A percentile compares a stretch with the other conserved stretches of the same genome.
Evolutionary conservation across 92 coral and sea anemone species (phyloP).

Genomic region (Hydrozoanthus gracilis): DNA sequence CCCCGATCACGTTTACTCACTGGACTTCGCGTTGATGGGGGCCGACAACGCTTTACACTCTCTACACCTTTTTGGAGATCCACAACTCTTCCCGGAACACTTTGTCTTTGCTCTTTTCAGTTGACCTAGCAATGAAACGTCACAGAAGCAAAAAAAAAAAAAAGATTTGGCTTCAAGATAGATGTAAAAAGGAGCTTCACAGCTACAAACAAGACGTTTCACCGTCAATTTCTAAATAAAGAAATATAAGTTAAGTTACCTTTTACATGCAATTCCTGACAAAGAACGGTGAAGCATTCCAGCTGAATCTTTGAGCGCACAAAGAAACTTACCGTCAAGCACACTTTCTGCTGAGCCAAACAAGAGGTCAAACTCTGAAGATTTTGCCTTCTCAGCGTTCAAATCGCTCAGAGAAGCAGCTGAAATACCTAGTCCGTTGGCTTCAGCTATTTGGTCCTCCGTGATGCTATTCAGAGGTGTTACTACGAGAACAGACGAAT

Average conservation of each 20-base stretch:
- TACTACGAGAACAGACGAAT: background rate
- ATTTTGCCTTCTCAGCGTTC: background rate
- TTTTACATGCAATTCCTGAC: conserved; percentile 15
- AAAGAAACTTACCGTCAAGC: background rate
- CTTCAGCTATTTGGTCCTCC: conserved; percentile 19
- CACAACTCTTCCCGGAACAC: background rate
- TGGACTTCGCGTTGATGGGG: too few species aligned
- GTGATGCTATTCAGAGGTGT: background rate
- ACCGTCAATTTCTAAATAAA: background rate
- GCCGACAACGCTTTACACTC: too few species aligned
- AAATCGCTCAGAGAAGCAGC: conserved; percentile 29
- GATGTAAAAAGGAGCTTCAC: background rate
- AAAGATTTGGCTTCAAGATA: background rate
- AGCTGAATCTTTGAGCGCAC: background rate
- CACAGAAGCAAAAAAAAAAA: background rate
- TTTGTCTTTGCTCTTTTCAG: background rate
- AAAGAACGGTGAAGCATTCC: background rate
- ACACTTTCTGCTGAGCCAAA: background rate
- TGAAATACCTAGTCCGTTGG: conserved; percentile 4
- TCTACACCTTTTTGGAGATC: too few species aligned
- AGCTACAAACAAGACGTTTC: background rate
- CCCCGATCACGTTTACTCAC: too few species aligned
- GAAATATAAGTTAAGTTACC: conserved; percentile 1
- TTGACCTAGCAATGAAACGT: background rate
- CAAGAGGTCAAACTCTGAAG: background rate